Percentiles rank a stretch among this genome's conserved stretches.
These are phyloP conservation scores for Papilio polyxenes DNA, from an alignment of 1,140 invertebrate species.

Conservation along the genomic window DNA sequence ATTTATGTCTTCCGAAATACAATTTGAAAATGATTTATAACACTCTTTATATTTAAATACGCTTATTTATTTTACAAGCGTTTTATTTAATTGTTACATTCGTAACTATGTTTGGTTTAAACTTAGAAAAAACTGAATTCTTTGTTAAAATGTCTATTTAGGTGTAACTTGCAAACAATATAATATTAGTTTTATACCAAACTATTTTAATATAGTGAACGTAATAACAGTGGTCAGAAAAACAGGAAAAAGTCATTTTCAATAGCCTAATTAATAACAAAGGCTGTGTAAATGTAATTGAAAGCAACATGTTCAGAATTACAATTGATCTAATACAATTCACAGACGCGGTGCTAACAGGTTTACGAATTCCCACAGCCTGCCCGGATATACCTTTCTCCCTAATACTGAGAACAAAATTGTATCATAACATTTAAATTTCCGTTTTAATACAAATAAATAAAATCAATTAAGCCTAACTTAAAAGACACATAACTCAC, in stretches of 20 bases:
- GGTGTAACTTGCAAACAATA: no score
- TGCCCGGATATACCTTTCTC: neutral
- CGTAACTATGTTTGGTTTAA: no score
- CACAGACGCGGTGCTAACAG: neutral
- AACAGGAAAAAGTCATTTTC: neutral
- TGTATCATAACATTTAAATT: neutral
- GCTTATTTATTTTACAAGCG: neutral
- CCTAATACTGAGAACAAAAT: neutral
- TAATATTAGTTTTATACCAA: no score
- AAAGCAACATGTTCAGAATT: neutral
- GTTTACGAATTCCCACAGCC: neutral
- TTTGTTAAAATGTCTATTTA: no score
- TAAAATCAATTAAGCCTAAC: neutral
- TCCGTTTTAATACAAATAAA: neutral
- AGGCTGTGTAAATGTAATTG: neutral
- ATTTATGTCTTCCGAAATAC: neutral
- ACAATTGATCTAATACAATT: neutral
- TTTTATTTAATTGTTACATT: neutral
- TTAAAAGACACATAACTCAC: no score
- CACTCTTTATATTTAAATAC: neutral
- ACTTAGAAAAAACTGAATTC: no score
- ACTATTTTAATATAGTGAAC: no score
- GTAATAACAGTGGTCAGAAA: no score
- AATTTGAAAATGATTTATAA: neutral
- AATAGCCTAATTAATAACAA: neutral